Percentiles rank a stretch among this genome's conserved stretches.
phyloP scores from a whole-genome alignment of 2,113 vertebrate species.

The Cololabis saira region DNA sequence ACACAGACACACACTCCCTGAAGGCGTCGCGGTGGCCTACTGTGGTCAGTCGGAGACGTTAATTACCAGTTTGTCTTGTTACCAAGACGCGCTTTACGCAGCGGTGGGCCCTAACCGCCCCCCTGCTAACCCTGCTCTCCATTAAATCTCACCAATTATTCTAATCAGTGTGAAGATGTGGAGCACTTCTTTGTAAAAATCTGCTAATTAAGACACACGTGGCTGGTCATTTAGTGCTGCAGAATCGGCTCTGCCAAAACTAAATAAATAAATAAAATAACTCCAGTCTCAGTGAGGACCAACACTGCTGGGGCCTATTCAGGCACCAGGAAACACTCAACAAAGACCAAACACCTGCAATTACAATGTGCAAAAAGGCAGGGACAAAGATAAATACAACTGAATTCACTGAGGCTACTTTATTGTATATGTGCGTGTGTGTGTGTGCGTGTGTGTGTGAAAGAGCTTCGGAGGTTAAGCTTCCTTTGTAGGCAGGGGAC shows the following conservation, averaged over 20 bases:
- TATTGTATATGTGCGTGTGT: slow-evolving; percentile 8
- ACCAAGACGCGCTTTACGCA: slow-evolving; percentile 74
- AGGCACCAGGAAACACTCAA: slow-evolving; percentile 1
- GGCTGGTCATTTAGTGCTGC: slow-evolving; percentile 54
- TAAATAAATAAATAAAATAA: slow-evolving; percentile 1
- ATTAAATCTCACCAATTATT: slow-evolving; percentile 81
- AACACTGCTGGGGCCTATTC: slow-evolving; percentile 7
- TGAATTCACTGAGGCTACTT: slow-evolving; percentile 15
- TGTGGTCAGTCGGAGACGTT: slow-evolving; percentile 68
- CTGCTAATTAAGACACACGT: slow-evolving; percentile 70
- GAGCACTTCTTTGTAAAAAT: slow-evolving; percentile 70
- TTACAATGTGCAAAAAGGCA: slow-evolving; percentile 1
- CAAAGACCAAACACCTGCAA: slow-evolving; percentile 13
- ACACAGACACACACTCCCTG: slow-evolving; percentile 54
- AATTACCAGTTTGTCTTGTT: slow-evolving; percentile 76
- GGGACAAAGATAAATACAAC: slow-evolving; percentile 21
- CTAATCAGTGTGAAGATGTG: slow-evolving; percentile 75
- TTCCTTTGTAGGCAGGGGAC: slow-evolving; percentile 56
- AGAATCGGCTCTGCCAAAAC: slow-evolving; percentile 11
- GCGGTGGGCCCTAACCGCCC: slow-evolving; percentile 66
- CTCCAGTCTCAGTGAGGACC: neutral
- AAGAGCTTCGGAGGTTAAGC: slow-evolving; percentile 44
- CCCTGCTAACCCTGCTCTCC: slow-evolving; percentile 69
- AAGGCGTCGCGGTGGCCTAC: slow-evolving; percentile 53
- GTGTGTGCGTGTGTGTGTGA: slow-evolving; percentile 13